phyloP scores from a whole-genome alignment of 2,113 vertebrate species.

The Anseranas semipalmata region DNA sequence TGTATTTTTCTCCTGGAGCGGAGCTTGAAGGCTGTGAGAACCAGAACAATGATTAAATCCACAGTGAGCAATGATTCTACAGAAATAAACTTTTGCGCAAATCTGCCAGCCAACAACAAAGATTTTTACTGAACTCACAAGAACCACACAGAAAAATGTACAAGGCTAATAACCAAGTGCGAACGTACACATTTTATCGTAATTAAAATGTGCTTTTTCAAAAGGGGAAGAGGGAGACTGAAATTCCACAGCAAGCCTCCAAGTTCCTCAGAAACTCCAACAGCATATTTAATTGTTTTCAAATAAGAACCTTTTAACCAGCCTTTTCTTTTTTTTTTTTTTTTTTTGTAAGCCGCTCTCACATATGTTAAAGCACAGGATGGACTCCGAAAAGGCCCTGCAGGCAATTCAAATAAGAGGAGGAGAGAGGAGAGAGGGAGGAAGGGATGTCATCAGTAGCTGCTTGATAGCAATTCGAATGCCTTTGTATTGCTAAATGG shows the following conservation, averaged over 20 bases:
- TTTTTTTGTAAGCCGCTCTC: conserved; percentile 1
- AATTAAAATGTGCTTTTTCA: conserved; percentile 33
- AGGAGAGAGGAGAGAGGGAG: not conserved
- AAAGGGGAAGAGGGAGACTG: conserved; percentile 9
- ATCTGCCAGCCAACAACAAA: conserved; percentile 65
- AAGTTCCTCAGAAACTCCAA: conserved; percentile 45
- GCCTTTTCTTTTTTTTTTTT: not conserved
- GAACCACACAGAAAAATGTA: not conserved
- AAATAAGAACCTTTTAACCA: conserved; percentile 34
- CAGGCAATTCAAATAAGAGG: conserved; percentile 27
- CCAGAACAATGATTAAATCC: conserved; percentile 71
- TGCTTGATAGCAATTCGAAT: not conserved
- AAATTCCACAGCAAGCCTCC: conserved; percentile 44
- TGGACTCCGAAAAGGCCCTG: conserved; percentile 29
- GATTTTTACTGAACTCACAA: conserved; percentile 43
- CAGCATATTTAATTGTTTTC: conserved; percentile 38
- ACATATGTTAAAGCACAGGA: not conserved
- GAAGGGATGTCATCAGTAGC: conserved; percentile 22
- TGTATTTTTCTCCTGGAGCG: conserved; percentile 69
- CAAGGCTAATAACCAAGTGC: conserved; percentile 36
- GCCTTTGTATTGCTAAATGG: conserved; percentile 15
- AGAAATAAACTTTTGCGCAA: conserved; percentile 70
- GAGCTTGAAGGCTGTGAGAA: conserved; percentile 59
- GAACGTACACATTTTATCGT: conserved; percentile 10
- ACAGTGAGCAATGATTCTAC: conserved; percentile 47